Base-by-base conservation (phyloP, 2,888 invertebrate genomes). In the Ommatoiulus sabulosus region DNA sequence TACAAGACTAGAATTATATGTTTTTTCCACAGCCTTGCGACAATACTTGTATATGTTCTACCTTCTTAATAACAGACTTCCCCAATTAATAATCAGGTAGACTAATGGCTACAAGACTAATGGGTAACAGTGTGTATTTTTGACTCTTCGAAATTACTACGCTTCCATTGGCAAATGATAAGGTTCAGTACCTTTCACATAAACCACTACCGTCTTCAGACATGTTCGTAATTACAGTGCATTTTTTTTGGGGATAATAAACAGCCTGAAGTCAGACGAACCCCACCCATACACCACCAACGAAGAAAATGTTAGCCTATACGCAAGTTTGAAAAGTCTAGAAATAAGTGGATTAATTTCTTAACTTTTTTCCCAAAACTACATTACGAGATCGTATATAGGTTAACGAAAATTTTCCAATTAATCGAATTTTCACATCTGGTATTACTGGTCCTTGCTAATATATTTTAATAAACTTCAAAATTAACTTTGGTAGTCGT, bases 61-160 rank as follows among this genome's bases (percentile, higher is more conserved):
- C 63, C 63, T 6, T 20, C 10, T 20, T 63, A 63, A 63, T 63
- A 63, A 63, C 63, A 63, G 20, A 63, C 63, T 20, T 20, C 20
- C 20, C 20, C 63, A 63, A 63, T 63, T 63, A 63, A 63, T 63
- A 63, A 63, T 20, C 63, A 63, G 63, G 63, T 63, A 63, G 63
- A 63, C 63, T 20, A 63, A 63, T 63, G 63, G n/a, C 63, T 5
- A 4, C 57, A 57, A 12, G 17, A 57, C 15, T 4, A 17, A 57
- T 5, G 63, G 3, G 63, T 2, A 63, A 15, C 5, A 20, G 63
- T n/a, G 20, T 63, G 4, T 63, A 20, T 63, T 63, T 6, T 10
- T 35, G 35, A 35, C 35, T 63, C 63, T 48, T 20, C 20, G n/a
- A 15, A 63, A 63, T 20, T 63, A 20, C 20, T 20, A 63, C 52